phyloP scores from a whole-genome alignment of 2,888 invertebrate genomes.

The Cantharis rufa region DNA sequence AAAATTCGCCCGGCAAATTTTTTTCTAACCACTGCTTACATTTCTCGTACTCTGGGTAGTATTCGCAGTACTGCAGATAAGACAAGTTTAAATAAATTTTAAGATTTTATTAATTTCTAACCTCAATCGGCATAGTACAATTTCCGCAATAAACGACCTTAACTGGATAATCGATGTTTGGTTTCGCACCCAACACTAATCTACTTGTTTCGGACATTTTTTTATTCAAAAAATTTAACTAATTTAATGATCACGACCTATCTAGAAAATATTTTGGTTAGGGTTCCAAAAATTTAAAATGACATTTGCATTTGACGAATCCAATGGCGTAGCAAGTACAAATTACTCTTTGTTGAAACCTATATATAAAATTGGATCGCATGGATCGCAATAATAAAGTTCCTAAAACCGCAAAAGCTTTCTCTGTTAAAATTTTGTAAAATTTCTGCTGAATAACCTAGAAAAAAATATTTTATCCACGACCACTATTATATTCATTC shows the following conservation, averaged over 20 bases:
- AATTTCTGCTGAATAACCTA: no score
- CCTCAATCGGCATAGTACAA: constrained; percentile 92
- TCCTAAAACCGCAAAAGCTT: no score
- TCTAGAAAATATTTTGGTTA: background rate
- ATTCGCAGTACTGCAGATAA: constrained; percentile 86
- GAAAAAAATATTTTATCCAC: no score
- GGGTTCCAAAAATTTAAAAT: background rate
- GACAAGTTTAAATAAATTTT: constrained; percentile 3
- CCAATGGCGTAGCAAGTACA: background rate
- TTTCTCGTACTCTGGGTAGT: constrained; percentile 95
- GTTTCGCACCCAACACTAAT: constrained; percentile 60
- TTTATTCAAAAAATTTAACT: background rate
- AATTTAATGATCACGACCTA: background rate
- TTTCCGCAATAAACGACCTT: constrained; percentile 90
- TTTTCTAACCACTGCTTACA: constrained; percentile 97
- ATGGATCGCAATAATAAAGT: no score
- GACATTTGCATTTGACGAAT: background rate
- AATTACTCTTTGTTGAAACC: no score
- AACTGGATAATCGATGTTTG: constrained; percentile 78
- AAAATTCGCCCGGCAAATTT: constrained; percentile 91
- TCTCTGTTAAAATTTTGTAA: no score
- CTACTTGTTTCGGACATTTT: constrained; percentile 62
- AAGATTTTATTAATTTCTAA: constrained; percentile 49
- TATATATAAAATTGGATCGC: no score
- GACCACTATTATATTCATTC: no score